These are phyloP conservation scores for Lophochroa leadbeateri DNA, from an alignment of 2,113 vertebrate species.

Conservation along the genomic window DNA sequence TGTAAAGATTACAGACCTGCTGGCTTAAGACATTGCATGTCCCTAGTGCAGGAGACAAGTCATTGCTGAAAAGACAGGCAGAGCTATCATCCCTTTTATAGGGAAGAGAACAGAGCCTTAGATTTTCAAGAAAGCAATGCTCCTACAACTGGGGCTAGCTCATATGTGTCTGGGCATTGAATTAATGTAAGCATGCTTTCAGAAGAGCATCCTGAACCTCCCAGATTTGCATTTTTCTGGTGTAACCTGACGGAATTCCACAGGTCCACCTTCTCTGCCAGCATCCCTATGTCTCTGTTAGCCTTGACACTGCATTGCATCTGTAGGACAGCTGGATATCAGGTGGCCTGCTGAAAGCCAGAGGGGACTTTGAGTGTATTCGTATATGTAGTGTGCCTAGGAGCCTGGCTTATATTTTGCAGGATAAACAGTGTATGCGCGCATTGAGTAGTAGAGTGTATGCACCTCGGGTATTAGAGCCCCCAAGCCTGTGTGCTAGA, in stretches of 20 bases:
- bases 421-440: background rate
- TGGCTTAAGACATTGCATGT: background rate
- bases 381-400: background rate
- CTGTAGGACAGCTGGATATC: background rate
- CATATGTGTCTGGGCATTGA: background rate
- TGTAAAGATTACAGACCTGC: background rate
- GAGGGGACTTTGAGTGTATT: background rate
- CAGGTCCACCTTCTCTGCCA: background rate
- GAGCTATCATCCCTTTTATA: background rate
- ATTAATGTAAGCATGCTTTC: background rate
- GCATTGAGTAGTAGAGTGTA: fast-evolving
- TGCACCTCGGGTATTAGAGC: fast-evolving
- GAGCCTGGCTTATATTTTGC: background rate
- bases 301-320: background rate
- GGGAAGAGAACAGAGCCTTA: background rate
- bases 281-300: fast-evolving
- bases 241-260: background rate
- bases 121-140: background rate
- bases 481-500: background rate
- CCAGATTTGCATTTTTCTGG: background rate
- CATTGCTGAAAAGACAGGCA: background rate
- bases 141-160: background rate
- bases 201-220: background rate
- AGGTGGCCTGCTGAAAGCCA: background rate
- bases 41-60: background rate